These are phyloP conservation scores for Zaprionus gabonicus DNA, from an alignment of 1,140 invertebrate genomes.

Conservation along the genomic window DNA sequence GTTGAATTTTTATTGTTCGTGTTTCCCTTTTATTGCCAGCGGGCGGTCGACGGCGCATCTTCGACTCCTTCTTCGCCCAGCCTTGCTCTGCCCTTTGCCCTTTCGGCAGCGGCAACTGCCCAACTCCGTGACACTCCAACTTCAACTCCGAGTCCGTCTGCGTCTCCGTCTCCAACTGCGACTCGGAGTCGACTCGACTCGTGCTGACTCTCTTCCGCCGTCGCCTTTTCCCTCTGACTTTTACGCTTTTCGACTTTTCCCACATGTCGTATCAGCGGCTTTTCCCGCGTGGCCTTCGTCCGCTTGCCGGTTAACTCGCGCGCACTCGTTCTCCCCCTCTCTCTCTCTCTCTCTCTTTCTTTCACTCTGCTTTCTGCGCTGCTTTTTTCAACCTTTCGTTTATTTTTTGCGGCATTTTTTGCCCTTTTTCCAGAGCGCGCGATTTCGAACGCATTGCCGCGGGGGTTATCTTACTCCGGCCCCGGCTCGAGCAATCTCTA, in stretches of 20 bases:
- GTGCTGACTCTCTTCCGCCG: conserved; percentile 11
- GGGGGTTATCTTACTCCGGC: conserved; percentile 48
- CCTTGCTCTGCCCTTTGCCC: conserved; percentile 1
- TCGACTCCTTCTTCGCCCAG: conserved; percentile 19
- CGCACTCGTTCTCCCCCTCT: conserved; percentile 1
- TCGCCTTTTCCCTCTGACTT: conserved; percentile 49
- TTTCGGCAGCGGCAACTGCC: conserved; percentile 3
- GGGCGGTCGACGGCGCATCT: conserved; percentile 66
- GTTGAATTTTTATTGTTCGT: conserved; percentile 82
- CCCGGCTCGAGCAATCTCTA: conserved; percentile 28
- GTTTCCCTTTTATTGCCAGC: conserved; percentile 74
- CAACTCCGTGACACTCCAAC: conserved; percentile 4
- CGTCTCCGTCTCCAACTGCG: conserved; percentile 5
- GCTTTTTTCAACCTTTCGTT: conserved; percentile 15
- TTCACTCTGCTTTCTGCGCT: not conserved
- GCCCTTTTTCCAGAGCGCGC: conserved; percentile 53
- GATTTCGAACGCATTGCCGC: conserved; percentile 74
- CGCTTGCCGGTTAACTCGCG: conserved; percentile 18
- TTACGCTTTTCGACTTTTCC: conserved; percentile 72
- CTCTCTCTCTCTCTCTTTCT: not conserved
- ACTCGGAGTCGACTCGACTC: not conserved
- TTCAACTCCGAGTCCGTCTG: not conserved
- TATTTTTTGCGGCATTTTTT: conserved; percentile 45
- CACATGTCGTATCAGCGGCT: conserved; percentile 78
- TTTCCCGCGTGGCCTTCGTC: conserved; percentile 72